Conservation (phyloP, 1,140 invertebrate genomes). For the Tetraneura akinire region DNA sequence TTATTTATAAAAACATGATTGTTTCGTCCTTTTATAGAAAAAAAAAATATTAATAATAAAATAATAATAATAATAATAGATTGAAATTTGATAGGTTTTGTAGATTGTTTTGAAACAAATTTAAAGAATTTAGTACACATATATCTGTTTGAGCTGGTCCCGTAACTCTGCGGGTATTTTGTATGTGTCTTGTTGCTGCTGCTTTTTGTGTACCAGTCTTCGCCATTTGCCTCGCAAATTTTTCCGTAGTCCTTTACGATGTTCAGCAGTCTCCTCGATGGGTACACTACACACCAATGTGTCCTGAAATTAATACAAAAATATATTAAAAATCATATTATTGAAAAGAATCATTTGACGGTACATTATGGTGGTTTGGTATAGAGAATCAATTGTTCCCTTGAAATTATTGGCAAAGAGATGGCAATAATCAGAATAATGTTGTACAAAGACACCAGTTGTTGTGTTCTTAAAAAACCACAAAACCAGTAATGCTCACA, state of each 20-base stretch:
- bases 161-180: conserved; percentile 82
- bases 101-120: conserved; percentile 41
- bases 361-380: not conserved
- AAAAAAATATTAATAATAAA: conserved; percentile 13
- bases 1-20: conserved; percentile 44
- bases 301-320: conserved; percentile 62
- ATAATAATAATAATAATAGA: conserved; percentile 34
- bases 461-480: not conserved
- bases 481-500: conserved; percentile 20
- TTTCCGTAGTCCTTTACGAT: conserved; percentile 72
- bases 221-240: conserved; percentile 80
- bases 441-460: not conserved
- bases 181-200: conserved; percentile 75
- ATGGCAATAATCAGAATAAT: conserved; percentile 24
- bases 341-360: not conserved
- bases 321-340: conserved; percentile 48
- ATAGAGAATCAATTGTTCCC: not conserved
- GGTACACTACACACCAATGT: conserved; percentile 71
- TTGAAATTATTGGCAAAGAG: conserved; percentile 2
- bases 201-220: conserved; percentile 73
- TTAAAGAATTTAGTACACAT: conserved; percentile 72
- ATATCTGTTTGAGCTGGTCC: conserved; percentile 84
- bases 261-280: conserved; percentile 73
- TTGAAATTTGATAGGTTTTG: conserved; percentile 48
- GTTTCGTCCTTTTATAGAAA: conserved; percentile 43